Evolutionary conservation across 2,888 invertebrate genomes (phyloP).

Genomic region (Drosophila limbata): DNA sequence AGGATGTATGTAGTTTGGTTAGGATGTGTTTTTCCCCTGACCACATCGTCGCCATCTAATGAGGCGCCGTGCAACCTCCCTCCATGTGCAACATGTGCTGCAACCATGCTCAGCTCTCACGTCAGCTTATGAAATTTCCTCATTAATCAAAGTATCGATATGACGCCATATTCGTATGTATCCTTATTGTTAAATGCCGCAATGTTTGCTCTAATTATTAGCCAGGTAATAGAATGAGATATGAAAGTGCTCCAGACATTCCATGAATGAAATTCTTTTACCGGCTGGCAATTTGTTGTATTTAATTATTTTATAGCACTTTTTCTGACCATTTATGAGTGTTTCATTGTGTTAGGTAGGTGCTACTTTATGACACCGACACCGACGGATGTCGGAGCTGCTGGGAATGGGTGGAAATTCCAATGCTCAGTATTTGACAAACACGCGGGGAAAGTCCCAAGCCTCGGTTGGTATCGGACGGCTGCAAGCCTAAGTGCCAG

Average conservation of each 20-base stretch:
- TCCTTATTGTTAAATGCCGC: conserved; percentile 50
- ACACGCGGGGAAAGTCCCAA: conserved; percentile 62
- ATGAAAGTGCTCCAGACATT: conserved; percentile 40
- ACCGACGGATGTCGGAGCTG: conserved; percentile 22
- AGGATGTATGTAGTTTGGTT: conserved; percentile 38
- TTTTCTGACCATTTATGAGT: conserved; percentile 59
- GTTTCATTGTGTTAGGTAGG: conserved; percentile 66
- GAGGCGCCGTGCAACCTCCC: conserved; percentile 45
- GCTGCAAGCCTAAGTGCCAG: conserved; percentile 68
- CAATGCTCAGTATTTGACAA: conserved; percentile 67
- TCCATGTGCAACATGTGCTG: conserved; percentile 42
- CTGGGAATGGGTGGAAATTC: conserved; percentile 66
- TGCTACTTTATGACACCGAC: conserved; percentile 61
- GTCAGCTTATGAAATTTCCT: conserved; percentile 53
- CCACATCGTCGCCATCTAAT: conserved; percentile 53
- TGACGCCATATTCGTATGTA: conserved; percentile 38
- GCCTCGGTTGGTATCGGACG: conserved; percentile 38
- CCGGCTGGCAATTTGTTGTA: conserved; percentile 32
- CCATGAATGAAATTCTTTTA: conserved; percentile 66
- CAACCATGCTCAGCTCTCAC: conserved; percentile 7
- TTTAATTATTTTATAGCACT: conserved; percentile 70
- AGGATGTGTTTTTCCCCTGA: conserved; percentile 60
- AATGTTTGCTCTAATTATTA: conserved; percentile 57
- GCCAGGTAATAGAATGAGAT: conserved; percentile 16
- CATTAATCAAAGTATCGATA: conserved; percentile 67